Conservation (phyloP, 2,888 invertebrate genomes). For the Gari tellinella region DNA sequence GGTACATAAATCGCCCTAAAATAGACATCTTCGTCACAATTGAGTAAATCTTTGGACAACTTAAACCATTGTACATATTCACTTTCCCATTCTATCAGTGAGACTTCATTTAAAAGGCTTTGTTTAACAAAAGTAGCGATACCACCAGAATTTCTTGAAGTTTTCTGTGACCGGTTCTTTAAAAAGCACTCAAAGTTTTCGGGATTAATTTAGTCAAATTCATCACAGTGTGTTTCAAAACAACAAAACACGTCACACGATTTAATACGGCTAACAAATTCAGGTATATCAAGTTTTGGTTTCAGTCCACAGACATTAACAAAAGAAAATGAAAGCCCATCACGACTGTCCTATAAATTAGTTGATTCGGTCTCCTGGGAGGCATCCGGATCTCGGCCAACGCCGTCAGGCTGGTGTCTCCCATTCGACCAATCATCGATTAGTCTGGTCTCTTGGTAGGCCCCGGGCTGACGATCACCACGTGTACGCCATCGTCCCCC, state of each 20-base stretch:
- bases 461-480: too few relatives aligned
- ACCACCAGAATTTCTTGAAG: neutral
- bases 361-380: too few relatives aligned
- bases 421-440: too few relatives aligned
- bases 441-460: too few relatives aligned
- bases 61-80: conserved; percentile 14
- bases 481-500: too few relatives aligned
- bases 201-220: neutral
- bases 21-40: neutral
- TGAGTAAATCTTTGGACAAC: neutral
- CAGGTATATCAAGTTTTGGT: neutral
- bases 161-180: conserved; percentile 1
- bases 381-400: too few relatives aligned
- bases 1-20: neutral
- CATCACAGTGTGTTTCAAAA: neutral
- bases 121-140: conserved; percentile 5
- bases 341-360: neutral
- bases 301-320: conserved; percentile 2
- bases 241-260: neutral
- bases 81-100: neutral
- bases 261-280: neutral
- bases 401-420: too few relatives aligned
- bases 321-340: neutral
- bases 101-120: neutral
- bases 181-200: neutral